These are phyloP conservation scores for Ptilonorhynchus violaceus DNA, from an alignment of 2,113 vertebrate genomes.

Conservation along the genomic window DNA sequence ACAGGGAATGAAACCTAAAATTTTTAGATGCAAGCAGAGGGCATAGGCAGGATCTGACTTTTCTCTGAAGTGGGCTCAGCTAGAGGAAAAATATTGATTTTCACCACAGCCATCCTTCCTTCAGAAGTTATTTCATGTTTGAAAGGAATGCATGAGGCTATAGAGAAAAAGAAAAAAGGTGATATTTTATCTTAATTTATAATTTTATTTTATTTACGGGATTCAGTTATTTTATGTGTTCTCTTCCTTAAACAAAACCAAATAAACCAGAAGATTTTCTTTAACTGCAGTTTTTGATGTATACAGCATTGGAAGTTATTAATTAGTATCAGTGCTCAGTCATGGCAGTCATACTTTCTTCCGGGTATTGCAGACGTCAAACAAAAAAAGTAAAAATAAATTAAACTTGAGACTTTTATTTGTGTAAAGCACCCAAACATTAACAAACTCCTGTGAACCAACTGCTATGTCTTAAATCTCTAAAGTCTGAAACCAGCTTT, in stretches of 20 bases:
- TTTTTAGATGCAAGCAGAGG: constrained; percentile 60
- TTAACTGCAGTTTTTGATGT: background rate
- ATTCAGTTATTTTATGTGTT: background rate
- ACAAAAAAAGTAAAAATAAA: background rate
- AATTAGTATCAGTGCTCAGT: background rate
- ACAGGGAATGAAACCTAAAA: constrained; percentile 46
- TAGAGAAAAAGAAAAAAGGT: constrained; percentile 19
- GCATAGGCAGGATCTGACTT: constrained; percentile 31
- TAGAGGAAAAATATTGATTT: constrained; percentile 68
- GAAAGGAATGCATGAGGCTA: constrained; percentile 53
- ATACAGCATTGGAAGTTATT: background rate
- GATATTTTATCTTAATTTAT: constrained; percentile 56
- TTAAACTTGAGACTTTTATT: background rate
- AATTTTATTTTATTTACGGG: constrained; percentile 41
- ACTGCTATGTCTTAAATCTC: background rate
- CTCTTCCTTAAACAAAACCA: background rate
- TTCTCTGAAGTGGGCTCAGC: constrained; percentile 65
- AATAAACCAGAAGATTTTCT: background rate
- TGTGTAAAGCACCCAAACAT: background rate
- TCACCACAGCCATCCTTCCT: constrained; percentile 53
- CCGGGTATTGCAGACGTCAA: background rate
- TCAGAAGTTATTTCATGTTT: constrained; percentile 69
- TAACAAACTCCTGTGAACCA: background rate
- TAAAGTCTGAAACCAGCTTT: background rate
- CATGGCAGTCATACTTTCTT: background rate